A percentile compares a stretch with the other conserved stretches of the same genome.
Conservation (phyloP, 1,140 invertebrate genomes). For the Hermetia illucens region DNA sequence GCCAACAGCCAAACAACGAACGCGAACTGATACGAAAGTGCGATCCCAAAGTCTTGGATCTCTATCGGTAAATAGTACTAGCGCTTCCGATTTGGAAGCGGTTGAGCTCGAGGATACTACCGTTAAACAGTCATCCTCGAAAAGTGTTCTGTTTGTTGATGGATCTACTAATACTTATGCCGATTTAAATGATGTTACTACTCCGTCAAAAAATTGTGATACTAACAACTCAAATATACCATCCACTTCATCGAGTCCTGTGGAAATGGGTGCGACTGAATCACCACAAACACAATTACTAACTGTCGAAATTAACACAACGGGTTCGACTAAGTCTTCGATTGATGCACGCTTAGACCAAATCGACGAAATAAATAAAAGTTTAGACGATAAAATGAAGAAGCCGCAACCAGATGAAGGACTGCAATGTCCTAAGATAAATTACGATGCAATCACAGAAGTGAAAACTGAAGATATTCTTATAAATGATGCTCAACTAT, state of each 20-base stretch:
- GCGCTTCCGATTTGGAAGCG: not conserved
- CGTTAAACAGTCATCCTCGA: not conserved
- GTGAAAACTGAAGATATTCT: not conserved
- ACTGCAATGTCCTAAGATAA: no score
- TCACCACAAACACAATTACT: no score
- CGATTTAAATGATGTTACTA: conserved; percentile 24
- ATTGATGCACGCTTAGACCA: conserved; percentile 25
- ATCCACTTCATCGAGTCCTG: no score
- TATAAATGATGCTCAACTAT: not conserved
- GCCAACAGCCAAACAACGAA: conserved; percentile 10
- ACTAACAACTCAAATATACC: no score
- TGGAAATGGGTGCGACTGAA: no score
- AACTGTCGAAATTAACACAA: no score
- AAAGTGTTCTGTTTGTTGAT: not conserved
- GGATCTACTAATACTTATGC: conserved; percentile 24
- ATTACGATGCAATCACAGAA: not conserved
- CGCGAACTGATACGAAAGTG: no score
- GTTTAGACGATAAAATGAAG: conserved; percentile 23
- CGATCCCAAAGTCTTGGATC: conserved; percentile 28
- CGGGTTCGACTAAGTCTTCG: no score
- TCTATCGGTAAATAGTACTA: conserved; percentile 23
- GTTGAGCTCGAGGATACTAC: not conserved
- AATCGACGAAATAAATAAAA: conserved; percentile 24
- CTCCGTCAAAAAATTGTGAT: not conserved
- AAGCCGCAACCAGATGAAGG: not conserved